Base-by-base conservation (phyloP, 2,797 vertebrate species). In the Enteromius argenteus region DNA sequence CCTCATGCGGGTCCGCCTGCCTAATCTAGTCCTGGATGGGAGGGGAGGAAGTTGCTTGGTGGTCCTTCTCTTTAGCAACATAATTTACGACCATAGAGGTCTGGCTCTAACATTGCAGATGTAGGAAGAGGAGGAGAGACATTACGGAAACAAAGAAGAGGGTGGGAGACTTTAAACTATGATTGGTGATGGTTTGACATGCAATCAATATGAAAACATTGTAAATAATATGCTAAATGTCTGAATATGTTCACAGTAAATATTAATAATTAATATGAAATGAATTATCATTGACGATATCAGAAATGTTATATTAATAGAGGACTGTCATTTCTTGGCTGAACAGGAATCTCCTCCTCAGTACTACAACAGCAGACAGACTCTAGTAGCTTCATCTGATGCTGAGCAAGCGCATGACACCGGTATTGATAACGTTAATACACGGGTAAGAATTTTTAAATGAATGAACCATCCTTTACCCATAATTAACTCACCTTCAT, bases 331-430 rank as follows among this genome's bases (percentile, higher is more conserved):
- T 44, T 7, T 37, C 13, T 80, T 80, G 75, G 66, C 23, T 80
- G 77, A 71, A 13, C 90, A 96, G 96, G 93, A 94, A 15, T 79
- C 88, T 2, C 94, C 92, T 56, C 93, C 94, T 0, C 94, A 94
- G 83, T 95, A 95, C 89, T 95, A 96, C 93, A 95, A 93, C 92
- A 96, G 96, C 92, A 95, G 93, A 84, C 96, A 97, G 91, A 93
- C 93, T 0, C 93, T 97, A 88, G 94, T 94, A 84, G 92, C 93
- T 35, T 83, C 92, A 10, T 86, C 94, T 21, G 85, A 78, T 1
- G 84, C 93, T 37, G 91, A 90, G 5, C 92, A 92, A 1, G 88
- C 78, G 19, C 91, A 89, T 19, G 30, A 75, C 73, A 88, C 83
- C 0, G 62, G 87, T 35, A 89, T 85, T 0, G 92, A 94, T 73